A percentile compares a stretch with the other conserved stretches of the same genome.
Conservation (phyloP, 2,113 vertebrate species). For the Percina caprodes region DNA sequence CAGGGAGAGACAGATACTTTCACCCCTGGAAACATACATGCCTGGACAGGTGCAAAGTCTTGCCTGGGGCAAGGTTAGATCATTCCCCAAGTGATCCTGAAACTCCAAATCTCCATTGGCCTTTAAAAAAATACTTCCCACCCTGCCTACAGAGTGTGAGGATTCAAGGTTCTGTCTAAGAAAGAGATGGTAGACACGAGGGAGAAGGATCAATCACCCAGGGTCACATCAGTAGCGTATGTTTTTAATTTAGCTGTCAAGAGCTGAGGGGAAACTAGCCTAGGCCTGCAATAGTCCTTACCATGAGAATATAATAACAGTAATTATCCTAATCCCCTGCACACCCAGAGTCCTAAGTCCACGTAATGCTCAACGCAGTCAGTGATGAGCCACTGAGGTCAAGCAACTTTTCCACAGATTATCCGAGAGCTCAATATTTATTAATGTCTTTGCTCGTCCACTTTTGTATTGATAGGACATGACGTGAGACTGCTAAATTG, state of each 20-base stretch:
- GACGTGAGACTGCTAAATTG: conserved; percentile 44
- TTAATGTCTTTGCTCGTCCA: conserved; percentile 62
- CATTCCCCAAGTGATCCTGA: conserved; percentile 60
- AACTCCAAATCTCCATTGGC: conserved; percentile 69
- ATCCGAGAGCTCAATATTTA: conserved; percentile 73
- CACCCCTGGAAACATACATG: conserved; percentile 78
- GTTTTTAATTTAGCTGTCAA: conserved; percentile 82
- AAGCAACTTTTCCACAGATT: conserved; percentile 78
- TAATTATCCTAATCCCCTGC: conserved; percentile 83
- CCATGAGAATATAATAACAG: conserved; percentile 78
- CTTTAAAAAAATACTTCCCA: conserved; percentile 66
- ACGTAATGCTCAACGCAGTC: conserved; percentile 57
- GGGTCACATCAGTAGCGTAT: conserved; percentile 67
- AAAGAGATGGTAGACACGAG: conserved; percentile 28
- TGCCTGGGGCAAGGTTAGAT: conserved; percentile 78
- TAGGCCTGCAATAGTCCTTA: conserved; percentile 69
- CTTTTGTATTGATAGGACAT: conserved; percentile 59
- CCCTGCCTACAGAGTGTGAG: conserved; percentile 33
- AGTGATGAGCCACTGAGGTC: conserved; percentile 77
- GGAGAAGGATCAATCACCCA: conserved; percentile 68
- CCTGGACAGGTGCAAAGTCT: conserved; percentile 81
- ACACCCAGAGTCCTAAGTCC: conserved; percentile 64
- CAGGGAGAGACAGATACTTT: conserved; percentile 63
- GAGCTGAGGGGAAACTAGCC: conserved; percentile 62
- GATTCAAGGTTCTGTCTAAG: conserved; percentile 37